Percentiles rank a stretch among this genome's conserved stretches.
Evolutionary conservation across 2,113 vertebrate species (phyloP).

Genomic region (Pantherophis guttatus): DNA sequence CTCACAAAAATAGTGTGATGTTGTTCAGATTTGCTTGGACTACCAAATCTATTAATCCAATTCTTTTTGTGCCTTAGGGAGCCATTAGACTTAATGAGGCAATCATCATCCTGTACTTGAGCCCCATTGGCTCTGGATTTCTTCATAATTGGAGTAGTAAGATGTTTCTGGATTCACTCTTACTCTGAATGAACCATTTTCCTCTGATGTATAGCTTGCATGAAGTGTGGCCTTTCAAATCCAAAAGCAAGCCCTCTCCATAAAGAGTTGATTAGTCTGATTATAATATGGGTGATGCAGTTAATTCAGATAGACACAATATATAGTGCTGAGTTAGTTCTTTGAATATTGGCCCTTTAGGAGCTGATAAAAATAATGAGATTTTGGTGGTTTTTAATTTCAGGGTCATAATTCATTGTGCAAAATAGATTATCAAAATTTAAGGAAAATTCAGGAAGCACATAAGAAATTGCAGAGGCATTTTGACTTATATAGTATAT

Average conservation of each 20-base stretch:
- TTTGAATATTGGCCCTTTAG: not conserved
- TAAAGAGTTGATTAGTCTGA: not conserved
- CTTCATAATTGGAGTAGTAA: constrained; percentile 57
- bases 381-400: not conserved
- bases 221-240: not conserved
- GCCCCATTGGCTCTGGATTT: constrained; percentile 51
- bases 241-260: not conserved
- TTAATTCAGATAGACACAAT: not conserved
- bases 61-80: constrained; percentile 58
- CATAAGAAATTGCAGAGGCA: not conserved
- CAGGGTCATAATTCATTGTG: not conserved
- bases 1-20: constrained; percentile 32
- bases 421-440: not conserved
- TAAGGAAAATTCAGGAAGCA: not conserved
- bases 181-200: constrained; percentile 44
- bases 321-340: not conserved
- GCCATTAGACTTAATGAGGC: constrained; percentile 63
- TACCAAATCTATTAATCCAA: constrained; percentile 55
- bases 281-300: not conserved
- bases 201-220: constrained; percentile 37
- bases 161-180: constrained; percentile 36
- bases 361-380: not conserved
- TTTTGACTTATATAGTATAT: not conserved
- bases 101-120: constrained; percentile 43
- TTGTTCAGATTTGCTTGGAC: constrained; percentile 51